These are phyloP conservation scores for Calcarius ornatus DNA, from an alignment of 2,113 vertebrate species.

Conservation along the genomic window DNA sequence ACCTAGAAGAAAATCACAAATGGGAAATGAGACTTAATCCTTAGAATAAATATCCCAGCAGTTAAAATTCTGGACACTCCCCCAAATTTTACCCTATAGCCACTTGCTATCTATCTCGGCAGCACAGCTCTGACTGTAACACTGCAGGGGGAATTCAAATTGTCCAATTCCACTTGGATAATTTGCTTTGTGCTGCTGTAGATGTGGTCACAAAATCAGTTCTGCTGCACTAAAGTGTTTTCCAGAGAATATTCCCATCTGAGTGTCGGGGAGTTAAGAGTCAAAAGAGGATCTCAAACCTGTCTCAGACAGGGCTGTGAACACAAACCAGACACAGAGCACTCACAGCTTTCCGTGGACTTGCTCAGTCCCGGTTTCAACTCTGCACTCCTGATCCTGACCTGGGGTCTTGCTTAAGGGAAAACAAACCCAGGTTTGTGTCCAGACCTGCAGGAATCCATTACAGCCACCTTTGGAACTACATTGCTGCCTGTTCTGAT, in stretches of 20 bases:
- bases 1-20: neutral
- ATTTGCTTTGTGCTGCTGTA: neutral
- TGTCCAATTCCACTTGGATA: neutral
- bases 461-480: neutral
- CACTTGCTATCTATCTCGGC: neutral
- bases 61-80: neutral
- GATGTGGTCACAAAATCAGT: neutral
- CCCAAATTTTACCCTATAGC: neutral
- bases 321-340: neutral
- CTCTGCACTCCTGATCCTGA: neutral
- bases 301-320: neutral
- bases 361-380: neutral
- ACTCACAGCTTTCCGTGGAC: neutral
- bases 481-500: neutral
- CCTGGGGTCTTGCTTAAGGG: neutral
- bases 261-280: neutral
- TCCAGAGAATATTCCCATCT: neutral
- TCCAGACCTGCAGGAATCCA: neutral
- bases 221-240: neutral
- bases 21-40: neutral
- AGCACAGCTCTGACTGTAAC: neutral
- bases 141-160: neutral
- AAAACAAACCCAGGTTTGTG: neutral
- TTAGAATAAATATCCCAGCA: neutral
- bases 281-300: neutral